A percentile compares a stretch with the other conserved stretches of the same genome.
These are phyloP conservation scores for Diabrotica balteata DNA, from an alignment of 2,888 invertebrate genomes.

Conservation along the genomic window DNA sequence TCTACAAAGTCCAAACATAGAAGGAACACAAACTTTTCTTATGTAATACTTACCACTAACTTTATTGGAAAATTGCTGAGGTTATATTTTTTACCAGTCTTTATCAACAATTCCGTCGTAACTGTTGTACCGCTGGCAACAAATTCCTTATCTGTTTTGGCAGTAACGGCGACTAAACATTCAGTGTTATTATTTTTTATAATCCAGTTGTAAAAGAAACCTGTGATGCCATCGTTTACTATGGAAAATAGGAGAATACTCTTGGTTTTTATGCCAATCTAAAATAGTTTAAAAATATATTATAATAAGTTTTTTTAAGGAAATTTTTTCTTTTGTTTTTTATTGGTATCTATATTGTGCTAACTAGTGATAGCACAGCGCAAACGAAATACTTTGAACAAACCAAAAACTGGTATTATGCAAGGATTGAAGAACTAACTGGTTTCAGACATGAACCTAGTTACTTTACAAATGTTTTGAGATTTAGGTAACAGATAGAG, in stretches of 20 bases:
- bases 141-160: slow-evolving; percentile 39
- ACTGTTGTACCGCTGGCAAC: slow-evolving; percentile 25
- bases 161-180: slow-evolving; percentile 31
- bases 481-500: too few species aligned
- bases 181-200: slow-evolving; percentile 32
- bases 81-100: slow-evolving; percentile 29
- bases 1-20: slow-evolving; percentile 57
- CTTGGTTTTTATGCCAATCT: slow-evolving; percentile 32
- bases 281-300: slow-evolving; percentile 1
- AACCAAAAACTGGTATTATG: too few species aligned
- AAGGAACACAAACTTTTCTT: too few species aligned
- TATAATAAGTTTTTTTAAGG: too few species aligned
- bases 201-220: slow-evolving; percentile 41
- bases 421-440: too few species aligned
- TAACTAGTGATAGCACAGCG: too few species aligned
- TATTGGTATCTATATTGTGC: too few species aligned
- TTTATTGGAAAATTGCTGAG: slow-evolving; percentile 37
- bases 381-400: too few species aligned
- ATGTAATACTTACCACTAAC: slow-evolving; percentile 35
- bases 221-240: slow-evolving; percentile 39
- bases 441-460: too few species aligned
- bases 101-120: slow-evolving; percentile 24
- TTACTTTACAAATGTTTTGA: too few species aligned
- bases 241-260: slow-evolving; percentile 32
- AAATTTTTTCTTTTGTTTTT: too few species aligned